These are phyloP conservation scores for Ramphastos sulfuratus DNA, from an alignment of 2,113 vertebrate species.

Conservation along the genomic window DNA sequence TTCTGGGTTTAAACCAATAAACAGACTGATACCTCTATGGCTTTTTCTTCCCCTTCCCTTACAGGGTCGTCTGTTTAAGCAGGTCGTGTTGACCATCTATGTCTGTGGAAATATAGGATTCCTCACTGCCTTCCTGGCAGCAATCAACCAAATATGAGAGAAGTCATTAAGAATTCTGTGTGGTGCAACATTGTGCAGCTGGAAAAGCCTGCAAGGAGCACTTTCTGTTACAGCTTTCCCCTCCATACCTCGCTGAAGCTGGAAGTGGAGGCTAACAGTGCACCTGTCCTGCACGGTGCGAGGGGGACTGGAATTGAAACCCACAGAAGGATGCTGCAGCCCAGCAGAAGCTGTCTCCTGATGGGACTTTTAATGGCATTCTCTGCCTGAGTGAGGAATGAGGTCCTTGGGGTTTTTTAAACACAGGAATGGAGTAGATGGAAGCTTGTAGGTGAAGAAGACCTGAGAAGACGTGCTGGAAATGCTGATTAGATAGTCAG, in stretches of 20 bases:
- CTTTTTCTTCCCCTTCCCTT: conserved; percentile 37
- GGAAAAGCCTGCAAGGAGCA: background rate
- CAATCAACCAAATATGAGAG: conserved; percentile 75
- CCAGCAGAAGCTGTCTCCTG: background rate
- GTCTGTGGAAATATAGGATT: conserved; percentile 82
- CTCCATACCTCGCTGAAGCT: background rate
- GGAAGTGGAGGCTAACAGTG: background rate
- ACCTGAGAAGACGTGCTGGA: background rate
- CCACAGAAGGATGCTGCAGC: background rate
- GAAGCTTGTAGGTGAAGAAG: background rate
- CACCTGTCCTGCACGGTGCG: rapidly evolving
- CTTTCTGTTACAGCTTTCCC: background rate
- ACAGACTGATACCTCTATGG: background rate
- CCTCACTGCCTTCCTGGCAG: conserved; percentile 76
- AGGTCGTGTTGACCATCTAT: conserved; percentile 78
- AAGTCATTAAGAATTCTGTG: background rate
- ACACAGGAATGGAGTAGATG: background rate
- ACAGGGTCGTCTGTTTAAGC: conserved; percentile 81
- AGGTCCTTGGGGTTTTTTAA: background rate
- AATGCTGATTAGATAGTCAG: background rate
- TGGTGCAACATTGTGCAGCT: background rate
- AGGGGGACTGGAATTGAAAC: background rate
- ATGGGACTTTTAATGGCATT: background rate
- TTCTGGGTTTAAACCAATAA: background rate
- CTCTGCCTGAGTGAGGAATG: background rate